Conservation (phyloP, 2,797 vertebrate species). For the Cygnus olor region DNA sequence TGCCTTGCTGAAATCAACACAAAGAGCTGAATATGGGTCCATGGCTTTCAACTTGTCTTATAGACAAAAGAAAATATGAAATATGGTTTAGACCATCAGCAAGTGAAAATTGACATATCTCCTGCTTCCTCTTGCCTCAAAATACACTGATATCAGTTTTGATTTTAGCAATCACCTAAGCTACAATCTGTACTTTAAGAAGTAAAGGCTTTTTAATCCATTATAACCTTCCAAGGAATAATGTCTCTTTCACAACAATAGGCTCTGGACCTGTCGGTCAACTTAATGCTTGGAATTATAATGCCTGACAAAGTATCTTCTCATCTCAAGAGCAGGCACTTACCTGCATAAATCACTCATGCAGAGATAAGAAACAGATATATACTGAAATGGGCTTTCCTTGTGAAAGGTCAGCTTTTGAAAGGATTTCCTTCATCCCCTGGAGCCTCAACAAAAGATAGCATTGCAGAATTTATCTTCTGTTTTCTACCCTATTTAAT, state of each 20-base stretch:
- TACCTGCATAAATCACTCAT: slow-evolving; percentile 41
- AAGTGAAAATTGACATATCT: not conserved
- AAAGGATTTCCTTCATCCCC: slow-evolving; percentile 41
- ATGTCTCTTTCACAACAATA: not conserved
- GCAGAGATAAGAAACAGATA: slow-evolving; percentile 30
- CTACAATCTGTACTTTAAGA: not conserved
- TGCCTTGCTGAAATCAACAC: not conserved
- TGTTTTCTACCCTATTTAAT: slow-evolving; percentile 51
- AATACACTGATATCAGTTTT: not conserved
- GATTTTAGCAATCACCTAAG: not conserved
- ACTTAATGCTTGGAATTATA: slow-evolving; percentile 2
- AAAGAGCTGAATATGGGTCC: not conserved
- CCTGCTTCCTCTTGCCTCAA: not conserved
- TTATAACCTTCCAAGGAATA: not conserved
- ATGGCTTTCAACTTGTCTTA: not conserved
- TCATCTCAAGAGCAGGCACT: slow-evolving; percentile 26
- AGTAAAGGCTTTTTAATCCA: not conserved
- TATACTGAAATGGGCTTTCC: slow-evolving; percentile 36
- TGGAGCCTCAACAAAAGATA: slow-evolving; percentile 11
- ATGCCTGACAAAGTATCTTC: slow-evolving; percentile 2
- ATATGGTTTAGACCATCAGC: not conserved
- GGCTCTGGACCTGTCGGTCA: not conserved
- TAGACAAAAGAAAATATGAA: not conserved
- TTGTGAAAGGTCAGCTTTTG: slow-evolving; percentile 57
- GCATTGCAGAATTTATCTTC: slow-evolving; percentile 29